Conservation (phyloP, 2,888 invertebrate species). For the Sycophila texana region DNA sequence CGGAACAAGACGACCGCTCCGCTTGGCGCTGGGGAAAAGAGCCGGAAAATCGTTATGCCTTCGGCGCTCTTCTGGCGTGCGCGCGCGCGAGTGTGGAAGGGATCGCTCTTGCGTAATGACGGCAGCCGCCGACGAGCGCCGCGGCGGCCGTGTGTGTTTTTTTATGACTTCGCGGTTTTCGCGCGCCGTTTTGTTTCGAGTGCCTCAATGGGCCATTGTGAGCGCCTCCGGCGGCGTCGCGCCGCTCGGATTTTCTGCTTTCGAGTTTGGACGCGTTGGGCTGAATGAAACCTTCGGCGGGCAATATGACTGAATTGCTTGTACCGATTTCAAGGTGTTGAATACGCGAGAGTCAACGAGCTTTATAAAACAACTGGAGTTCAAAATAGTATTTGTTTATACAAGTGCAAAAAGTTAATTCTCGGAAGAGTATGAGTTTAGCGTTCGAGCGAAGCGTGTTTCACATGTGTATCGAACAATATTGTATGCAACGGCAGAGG, state of each 20-base stretch:
- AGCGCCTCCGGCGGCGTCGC: background rate
- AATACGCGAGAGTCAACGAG: too few species aligned
- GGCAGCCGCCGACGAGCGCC: background rate
- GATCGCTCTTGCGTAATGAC: constrained; percentile 39
- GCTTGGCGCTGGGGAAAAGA: constrained; percentile 34
- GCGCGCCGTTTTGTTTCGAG: background rate
- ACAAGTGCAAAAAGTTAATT: too few species aligned
- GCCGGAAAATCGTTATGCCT: constrained; percentile 50
- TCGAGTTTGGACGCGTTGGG: background rate
- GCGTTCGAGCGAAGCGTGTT: too few species aligned
- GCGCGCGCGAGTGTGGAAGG: constrained; percentile 6
- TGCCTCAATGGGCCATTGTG: background rate
- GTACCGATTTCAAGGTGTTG: too few species aligned
- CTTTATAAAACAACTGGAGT: too few species aligned
- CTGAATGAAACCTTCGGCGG: too few species aligned
- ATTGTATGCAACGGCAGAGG: too few species aligned
- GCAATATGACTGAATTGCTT: too few species aligned
- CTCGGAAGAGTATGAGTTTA: too few species aligned
- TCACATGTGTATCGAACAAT: too few species aligned
- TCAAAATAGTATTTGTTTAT: too few species aligned
- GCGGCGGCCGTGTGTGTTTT: background rate
- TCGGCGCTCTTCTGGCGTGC: background rate
- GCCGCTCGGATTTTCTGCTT: background rate
- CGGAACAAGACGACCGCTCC: background rate
- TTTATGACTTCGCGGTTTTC: background rate